Evolutionary conservation across 2,113 vertebrate genomes (phyloP), one percentile per base, ranked within the genome.

Genomic region (Pachycephala philippinensis): DNA sequence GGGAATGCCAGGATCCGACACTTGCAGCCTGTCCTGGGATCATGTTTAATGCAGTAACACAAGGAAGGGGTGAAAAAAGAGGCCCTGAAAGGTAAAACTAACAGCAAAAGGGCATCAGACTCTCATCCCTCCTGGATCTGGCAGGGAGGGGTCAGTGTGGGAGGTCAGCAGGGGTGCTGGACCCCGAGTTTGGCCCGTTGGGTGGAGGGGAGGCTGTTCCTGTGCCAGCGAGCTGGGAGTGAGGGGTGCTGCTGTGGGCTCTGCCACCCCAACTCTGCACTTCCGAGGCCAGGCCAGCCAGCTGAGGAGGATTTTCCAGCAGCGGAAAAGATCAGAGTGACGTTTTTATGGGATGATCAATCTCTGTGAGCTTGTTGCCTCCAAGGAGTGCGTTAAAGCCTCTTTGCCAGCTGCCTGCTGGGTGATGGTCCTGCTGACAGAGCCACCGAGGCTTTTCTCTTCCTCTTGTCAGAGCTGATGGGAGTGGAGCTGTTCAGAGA

Each of bases 321-420:
- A 89, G 75, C 4, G 0, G 75, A 80, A 60, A 50, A 77, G 78
- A 89, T 95, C 78, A 90, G 80, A 89, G 35, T 87, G 93, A 72
- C 4, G 0, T 83, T 94, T 94, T 83, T 72, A 68, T 91, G 84
- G 70, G 70, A 33, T 89, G 82, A 93, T 95, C 91, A 64, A 44
- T 94, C 93, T 79, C 87, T 6, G 11, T 3, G 45, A 88, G 79
- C 87, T 74, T 82, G 84, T 82, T 89, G 77, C 91, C 84, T 82
- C 57, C 82, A 28, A 90, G 90, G 82, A 91, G 87, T 1, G 1
- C 0, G 1, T 72, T 68, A 61, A 95, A 85, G n/a, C 88, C 70
- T 89, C 93, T 91, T 49, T 96, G 77, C 91, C 89, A 91, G 89
- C 93, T 96, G 91, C 86, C 86, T 91, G 69, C 86, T 81, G 83